Evolutionary conservation across 2,113 vertebrate genomes (phyloP).

Genomic region (Indicator indicator): DNA sequence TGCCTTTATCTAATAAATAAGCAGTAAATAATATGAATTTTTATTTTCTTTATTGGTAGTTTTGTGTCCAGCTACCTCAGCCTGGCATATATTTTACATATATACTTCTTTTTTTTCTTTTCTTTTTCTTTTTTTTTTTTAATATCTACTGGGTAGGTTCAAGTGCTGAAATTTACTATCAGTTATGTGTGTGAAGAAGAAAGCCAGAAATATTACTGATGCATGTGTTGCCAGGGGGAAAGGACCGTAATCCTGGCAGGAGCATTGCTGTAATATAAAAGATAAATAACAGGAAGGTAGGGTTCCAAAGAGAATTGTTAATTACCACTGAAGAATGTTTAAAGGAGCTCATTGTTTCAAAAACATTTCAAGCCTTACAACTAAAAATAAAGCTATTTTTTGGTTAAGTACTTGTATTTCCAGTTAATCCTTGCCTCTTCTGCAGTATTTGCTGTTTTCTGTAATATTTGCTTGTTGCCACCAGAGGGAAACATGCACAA

Average conservation of each 20-base stretch:
- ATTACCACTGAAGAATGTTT: background rate
- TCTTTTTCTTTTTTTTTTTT: background rate
- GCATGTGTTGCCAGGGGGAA: background rate
- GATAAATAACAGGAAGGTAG: background rate
- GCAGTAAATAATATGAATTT: background rate
- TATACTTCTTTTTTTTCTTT: too few relatives aligned
- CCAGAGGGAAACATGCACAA: conserved; percentile 68
- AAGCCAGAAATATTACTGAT: background rate
- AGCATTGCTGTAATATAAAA: background rate
- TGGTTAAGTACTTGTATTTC: background rate
- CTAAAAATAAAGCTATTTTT: background rate
- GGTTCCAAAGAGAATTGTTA: background rate
- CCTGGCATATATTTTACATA: background rate
- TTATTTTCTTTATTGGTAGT: background rate
- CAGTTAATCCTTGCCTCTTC: background rate
- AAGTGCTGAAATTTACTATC: background rate
- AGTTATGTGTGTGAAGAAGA: background rate
- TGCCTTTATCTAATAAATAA: background rate
- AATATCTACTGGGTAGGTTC: background rate
- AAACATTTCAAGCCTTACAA: background rate
- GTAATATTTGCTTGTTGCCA: conserved; percentile 24
- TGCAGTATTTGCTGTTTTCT: background rate
- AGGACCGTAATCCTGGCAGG: background rate
- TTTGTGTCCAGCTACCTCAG: background rate
- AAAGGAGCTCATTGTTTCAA: background rate